Evolutionary conservation across 2,888 invertebrate species (phyloP).

Genomic region (Alviniconcha strummeri): DNA sequence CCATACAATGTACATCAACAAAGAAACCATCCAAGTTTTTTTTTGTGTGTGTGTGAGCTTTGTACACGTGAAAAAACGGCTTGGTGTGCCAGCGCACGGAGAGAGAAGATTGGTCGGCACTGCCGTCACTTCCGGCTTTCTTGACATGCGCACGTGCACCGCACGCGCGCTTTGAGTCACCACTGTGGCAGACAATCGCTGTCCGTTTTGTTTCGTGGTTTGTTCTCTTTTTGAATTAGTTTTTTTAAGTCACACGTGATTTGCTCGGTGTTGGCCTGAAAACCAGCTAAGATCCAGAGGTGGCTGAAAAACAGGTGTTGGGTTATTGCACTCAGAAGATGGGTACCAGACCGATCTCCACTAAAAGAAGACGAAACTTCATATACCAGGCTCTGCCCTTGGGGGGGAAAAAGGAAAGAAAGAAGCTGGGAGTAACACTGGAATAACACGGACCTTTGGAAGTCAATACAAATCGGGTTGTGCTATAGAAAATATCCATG

Average conservation of each 20-base stretch:
- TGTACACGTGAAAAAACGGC: constrained; percentile 21
- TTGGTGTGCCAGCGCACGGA: not conserved
- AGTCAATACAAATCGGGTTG: too few species aligned
- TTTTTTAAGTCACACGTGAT: too few species aligned
- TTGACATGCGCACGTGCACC: not conserved
- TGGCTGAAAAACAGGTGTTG: not conserved
- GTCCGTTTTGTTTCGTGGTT: not conserved
- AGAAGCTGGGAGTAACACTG: too few species aligned
- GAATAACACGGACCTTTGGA: too few species aligned
- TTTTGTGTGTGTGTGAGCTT: constrained; percentile 4
- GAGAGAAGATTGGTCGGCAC: constrained; percentile 16
- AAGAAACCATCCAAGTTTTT: not conserved
- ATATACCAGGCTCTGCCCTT: too few species aligned
- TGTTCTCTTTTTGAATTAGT: too few species aligned
- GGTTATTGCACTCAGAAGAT: not conserved
- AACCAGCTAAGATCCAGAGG: not conserved
- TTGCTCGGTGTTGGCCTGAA: too few species aligned
- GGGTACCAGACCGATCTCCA: not conserved
- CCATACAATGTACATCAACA: too few species aligned
- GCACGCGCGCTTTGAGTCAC: not conserved
- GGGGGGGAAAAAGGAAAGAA: not conserved
- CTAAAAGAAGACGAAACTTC: not conserved
- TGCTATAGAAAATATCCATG: too few species aligned
- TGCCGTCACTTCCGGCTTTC: constrained; percentile 3
- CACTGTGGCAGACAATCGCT: not conserved